Conservation (phyloP, 2,888 invertebrate species). For the Cantharis rufa region DNA sequence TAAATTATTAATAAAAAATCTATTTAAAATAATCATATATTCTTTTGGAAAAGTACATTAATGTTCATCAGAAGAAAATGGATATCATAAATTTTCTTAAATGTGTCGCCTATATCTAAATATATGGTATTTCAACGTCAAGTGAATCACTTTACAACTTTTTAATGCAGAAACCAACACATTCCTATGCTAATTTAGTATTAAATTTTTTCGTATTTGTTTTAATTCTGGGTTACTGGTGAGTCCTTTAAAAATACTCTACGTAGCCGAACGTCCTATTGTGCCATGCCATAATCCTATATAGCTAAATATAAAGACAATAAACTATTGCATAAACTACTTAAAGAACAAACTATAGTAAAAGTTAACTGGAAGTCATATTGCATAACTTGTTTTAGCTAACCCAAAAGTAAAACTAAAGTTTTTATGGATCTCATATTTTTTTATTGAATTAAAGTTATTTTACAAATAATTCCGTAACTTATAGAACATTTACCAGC, state of each 20-base stretch:
- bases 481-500: slow-evolving; percentile 9
- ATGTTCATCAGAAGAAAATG: slow-evolving; percentile 6
- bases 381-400: not conserved
- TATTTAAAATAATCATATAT: not conserved
- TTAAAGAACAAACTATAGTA: not conserved
- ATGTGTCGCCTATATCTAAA: slow-evolving; percentile 16
- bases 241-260: not conserved
- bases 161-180: not conserved
- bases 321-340: not conserved
- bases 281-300: not conserved
- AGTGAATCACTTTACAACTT: slow-evolving; percentile 1
- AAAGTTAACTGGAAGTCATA: not conserved
- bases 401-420: not conserved
- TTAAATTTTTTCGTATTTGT: not conserved
- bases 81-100: slow-evolving; percentile 11
- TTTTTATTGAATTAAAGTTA: not conserved
- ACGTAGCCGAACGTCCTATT: not conserved
- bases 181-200: not conserved
- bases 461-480: not conserved
- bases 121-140: slow-evolving; percentile 8
- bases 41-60: not conserved
- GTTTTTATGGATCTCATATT: not conserved
- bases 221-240: not conserved
- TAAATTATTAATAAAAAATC: not conserved
- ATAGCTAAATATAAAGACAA: not conserved